These are phyloP conservation scores for Sebastiscus albofasciatus DNA, from an alignment of 2,797 vertebrate species.

Conservation along the genomic window DNA sequence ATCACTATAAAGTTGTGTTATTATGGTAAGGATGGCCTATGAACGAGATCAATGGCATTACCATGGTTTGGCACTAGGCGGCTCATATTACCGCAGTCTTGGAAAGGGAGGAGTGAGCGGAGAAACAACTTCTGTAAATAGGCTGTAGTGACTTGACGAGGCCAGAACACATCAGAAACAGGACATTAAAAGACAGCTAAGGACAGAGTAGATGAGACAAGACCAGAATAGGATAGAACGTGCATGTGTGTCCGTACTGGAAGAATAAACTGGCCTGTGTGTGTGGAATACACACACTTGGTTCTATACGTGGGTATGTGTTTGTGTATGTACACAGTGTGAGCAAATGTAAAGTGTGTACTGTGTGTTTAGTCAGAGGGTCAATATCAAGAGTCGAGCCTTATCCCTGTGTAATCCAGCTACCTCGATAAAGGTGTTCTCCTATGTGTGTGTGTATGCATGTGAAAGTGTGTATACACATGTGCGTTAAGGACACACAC, in stretches of 20 bases:
- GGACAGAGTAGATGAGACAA: background rate
- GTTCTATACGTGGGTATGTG: slow-evolving; percentile 7
- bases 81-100: too few species aligned
- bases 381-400: slow-evolving; percentile 68
- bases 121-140: background rate
- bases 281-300: background rate
- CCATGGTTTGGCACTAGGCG: too few species aligned
- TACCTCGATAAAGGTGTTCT: slow-evolving; percentile 43
- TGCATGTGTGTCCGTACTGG: background rate
- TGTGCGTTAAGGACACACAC: slow-evolving; percentile 28
- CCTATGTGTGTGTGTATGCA: background rate
- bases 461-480: slow-evolving; percentile 27
- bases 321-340: slow-evolving; percentile 33
- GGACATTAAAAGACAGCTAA: background rate
- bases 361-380: slow-evolving; percentile 56
- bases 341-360: slow-evolving; percentile 37
- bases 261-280: background rate
- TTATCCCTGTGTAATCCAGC: slow-evolving; percentile 74
- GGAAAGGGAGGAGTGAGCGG: too few species aligned
- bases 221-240: background rate
- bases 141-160: background rate
- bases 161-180: background rate
- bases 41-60: too few species aligned
- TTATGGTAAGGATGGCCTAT: too few species aligned
- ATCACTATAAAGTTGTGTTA: too few species aligned